Evolutionary conservation across 2,888 invertebrate genomes (phyloP).

Genomic region (Brachypterus glaber): DNA sequence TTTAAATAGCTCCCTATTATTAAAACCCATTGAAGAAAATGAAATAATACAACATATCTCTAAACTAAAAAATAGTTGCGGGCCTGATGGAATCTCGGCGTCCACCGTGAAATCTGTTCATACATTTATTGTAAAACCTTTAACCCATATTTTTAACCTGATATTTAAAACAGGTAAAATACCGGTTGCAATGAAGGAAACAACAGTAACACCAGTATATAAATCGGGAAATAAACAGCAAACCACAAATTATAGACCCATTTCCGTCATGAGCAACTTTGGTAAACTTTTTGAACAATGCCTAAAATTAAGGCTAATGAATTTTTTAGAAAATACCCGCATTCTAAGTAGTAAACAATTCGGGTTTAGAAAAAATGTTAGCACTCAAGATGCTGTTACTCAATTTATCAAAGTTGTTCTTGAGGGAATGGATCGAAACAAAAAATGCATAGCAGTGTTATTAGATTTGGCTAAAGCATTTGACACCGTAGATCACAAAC

Average conservation of each 20-base stretch:
- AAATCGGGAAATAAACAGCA: constrained; percentile 5
- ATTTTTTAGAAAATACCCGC: constrained; percentile 5
- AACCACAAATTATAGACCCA: too few species aligned
- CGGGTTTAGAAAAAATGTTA: constrained; percentile 8
- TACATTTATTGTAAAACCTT: constrained; percentile 4
- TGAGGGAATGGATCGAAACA: neutral
- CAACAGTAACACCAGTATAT: constrained; percentile 7
- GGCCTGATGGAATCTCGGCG: neutral
- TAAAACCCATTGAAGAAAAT: neutral
- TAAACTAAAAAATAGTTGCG: neutral
- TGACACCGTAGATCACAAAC: too few species aligned
- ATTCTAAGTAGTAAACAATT: constrained; percentile 9
- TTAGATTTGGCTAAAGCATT: too few species aligned
- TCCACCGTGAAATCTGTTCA: constrained; percentile 9
- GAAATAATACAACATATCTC: neutral
- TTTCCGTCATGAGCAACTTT: too few species aligned
- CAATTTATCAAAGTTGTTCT: constrained; percentile 6
- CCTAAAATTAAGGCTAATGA: too few species aligned
- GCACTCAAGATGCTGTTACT: constrained; percentile 7
- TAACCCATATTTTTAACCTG: constrained; percentile 10
- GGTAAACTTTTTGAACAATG: too few species aligned
- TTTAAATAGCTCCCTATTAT: neutral
- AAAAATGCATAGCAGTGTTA: neutral
- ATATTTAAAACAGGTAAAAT: constrained; percentile 7
- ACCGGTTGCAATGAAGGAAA: constrained; percentile 7